phyloP scores from a whole-genome alignment of 2,888 invertebrate genomes.

The Trypoxylon attenuatum region DNA sequence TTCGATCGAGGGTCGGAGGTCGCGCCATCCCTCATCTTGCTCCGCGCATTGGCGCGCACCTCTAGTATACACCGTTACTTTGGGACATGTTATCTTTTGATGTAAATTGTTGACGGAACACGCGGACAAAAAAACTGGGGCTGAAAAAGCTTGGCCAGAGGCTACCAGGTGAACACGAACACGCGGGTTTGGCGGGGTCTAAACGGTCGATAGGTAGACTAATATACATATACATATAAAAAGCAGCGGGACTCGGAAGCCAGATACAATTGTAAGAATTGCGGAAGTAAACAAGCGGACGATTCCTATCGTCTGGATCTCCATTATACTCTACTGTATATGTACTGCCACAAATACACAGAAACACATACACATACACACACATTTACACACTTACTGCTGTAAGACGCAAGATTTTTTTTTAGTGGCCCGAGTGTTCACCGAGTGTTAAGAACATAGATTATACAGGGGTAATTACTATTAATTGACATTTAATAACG shows the following conservation, averaged over 20 bases:
- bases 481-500: constrained; percentile 44
- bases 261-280: too few species aligned
- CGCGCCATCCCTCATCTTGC: constrained; percentile 6
- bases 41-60: constrained; percentile 8
- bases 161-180: constrained; percentile 16
- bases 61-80: constrained; percentile 61
- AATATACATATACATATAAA: too few species aligned
- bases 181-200: neutral
- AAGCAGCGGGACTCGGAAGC: too few species aligned
- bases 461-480: constrained; percentile 51
- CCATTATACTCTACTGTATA: constrained; percentile 19
- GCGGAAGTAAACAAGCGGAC: too few species aligned
- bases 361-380: neutral
- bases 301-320: constrained; percentile 6
- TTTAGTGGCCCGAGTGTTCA: constrained; percentile 50
- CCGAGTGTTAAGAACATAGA: constrained; percentile 43
- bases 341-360: neutral
- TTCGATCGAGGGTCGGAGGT: constrained; percentile 41
- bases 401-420: constrained; percentile 5
- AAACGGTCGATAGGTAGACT: too few species aligned
- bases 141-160: neutral
- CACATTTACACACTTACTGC: constrained; percentile 13
- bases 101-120: constrained; percentile 67
- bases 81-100: constrained; percentile 71
- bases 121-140: neutral